Base-by-base conservation (phyloP, 2,888 invertebrate species). In the Trimorus sp. region DNA sequence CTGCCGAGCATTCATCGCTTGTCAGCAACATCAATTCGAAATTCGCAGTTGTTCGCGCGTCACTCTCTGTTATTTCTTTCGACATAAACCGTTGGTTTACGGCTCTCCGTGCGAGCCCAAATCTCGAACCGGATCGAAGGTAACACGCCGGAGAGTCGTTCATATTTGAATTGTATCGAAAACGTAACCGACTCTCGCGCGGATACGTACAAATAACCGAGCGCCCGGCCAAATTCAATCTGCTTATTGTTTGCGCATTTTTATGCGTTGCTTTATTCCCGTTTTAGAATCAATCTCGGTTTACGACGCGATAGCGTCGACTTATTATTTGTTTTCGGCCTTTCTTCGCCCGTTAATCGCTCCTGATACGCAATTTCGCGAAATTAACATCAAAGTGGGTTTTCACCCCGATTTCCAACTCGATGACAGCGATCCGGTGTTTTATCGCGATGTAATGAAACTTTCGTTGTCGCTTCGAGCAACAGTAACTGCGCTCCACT, bases 1-100 rank as follows among this genome's bases (percentile, higher is more conserved):
- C 54, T 58, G 73, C 37, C 73, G 49, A 42, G 58, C 48, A 70
- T 70, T 73, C 65, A 59, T 49, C 75, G 65, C 70, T 80, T 74
- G 80, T 75, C 80, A 80, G 75, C 69, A 71, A 70, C 75, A 66
- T 75, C 80, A 80, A 80, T 75, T 75, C 69, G 74, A 54, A 70
- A 75, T 80, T 75, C 70, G 70, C 54, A 70, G 80, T 66, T 75
- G 70, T 79, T 79, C 74, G 37, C 63, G 59, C 79, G 79, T 75
- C 65, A 56, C 74, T 69, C 66, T 59, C 69, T 59, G 79, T 75
- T 75, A 75, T 80, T 80, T 70, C 75, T 75, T 80, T 75, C 80
- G 75, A 75, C 70, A 80, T 75, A 74, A 79, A 79, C 62, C 69
- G 58, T 58, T 79, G 69, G 68, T 79, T 74, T 74, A 79, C 74